Evolutionary conservation across 2,888 invertebrate genomes (phyloP), one percentile per base, ranked within the genome.

Genomic region (Lymantria dispar): DNA sequence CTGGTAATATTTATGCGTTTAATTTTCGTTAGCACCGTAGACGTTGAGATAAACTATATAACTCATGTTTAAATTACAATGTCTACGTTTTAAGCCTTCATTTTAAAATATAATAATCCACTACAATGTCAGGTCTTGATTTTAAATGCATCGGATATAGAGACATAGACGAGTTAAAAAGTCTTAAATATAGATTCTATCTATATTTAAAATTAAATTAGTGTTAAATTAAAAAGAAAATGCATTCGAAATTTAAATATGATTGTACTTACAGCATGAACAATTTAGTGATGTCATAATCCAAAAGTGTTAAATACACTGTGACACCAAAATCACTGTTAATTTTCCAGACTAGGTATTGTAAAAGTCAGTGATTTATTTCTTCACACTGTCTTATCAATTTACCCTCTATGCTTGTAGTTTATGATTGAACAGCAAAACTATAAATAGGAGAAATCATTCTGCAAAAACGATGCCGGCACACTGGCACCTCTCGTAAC

Each of bases 1-100:
- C 72, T 52, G 45, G 62, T 60, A 64, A 72, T 78, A 73, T 80
- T 83, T 80, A 80, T 75, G 74, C 64, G 65, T 63, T 62, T 63
- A 68, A 62, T 74, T 71, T 70, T 74, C 69, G 72, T 66, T 71
- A 47, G 50, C 50, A 62, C 48, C 38, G 54, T 52, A 43, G 40
- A 49, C 55, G 60, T 22, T 37, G 29, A 54, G 45, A 60, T 60
- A 62, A 65, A 56, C 48, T 62, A 56, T 53, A 58, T 58, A 29
- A 58, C 33, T 61, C 61, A 60, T 62, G 58, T 43, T 51, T 45
- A 2, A 31, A 40, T 11, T 9, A 30, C 38, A 46, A 46, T 37
- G 7, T 30, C 39, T 46, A 22, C 11, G 13, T 43, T 31, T 13
- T 10, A 43, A 14, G 8, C 13, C 9, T 12, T 43, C 13, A 3